phyloP scores from a whole-genome alignment of 64 coral and sea anemone species.

The Actinia equina region DNA sequence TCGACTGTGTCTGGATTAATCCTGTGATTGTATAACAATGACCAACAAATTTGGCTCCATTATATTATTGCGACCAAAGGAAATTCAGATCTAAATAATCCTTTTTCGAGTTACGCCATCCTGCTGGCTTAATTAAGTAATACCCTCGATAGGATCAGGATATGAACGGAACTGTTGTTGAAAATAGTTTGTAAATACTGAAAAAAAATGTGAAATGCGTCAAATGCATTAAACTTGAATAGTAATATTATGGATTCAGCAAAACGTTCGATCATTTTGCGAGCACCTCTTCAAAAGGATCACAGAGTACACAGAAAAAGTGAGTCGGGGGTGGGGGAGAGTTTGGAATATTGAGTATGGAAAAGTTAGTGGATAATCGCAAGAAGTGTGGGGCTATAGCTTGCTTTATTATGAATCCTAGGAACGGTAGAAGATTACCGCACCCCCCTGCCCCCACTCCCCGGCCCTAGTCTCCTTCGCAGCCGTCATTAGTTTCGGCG shows the following conservation, averaged over 20 bases:
- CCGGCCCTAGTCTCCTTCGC: too few relatives aligned
- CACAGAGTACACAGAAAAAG: too few relatives aligned
- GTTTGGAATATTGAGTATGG: too few relatives aligned
- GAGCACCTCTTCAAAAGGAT: too few relatives aligned
- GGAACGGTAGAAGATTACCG: too few relatives aligned
- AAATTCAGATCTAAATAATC: background rate
- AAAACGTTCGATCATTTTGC: background rate
- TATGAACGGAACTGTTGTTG: background rate
- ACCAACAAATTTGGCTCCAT: background rate
- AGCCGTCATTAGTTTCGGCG: too few relatives aligned
- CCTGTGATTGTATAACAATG: background rate
- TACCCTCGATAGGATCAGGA: background rate
- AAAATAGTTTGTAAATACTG: slow-evolving; percentile 1
- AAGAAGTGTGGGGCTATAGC: too few relatives aligned
- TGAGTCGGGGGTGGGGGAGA: too few relatives aligned
- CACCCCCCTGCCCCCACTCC: too few relatives aligned
- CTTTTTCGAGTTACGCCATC: background rate
- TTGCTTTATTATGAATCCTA: too few relatives aligned
- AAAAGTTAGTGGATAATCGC: too few relatives aligned
- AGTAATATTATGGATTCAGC: background rate
- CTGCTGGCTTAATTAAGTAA: background rate
- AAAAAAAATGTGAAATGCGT: background rate
- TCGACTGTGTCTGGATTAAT: background rate
- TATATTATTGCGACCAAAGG: background rate
- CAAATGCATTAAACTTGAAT: background rate